Conservation (phyloP, 2,888 invertebrate genomes). For the Cosmopolites sordidus region DNA sequence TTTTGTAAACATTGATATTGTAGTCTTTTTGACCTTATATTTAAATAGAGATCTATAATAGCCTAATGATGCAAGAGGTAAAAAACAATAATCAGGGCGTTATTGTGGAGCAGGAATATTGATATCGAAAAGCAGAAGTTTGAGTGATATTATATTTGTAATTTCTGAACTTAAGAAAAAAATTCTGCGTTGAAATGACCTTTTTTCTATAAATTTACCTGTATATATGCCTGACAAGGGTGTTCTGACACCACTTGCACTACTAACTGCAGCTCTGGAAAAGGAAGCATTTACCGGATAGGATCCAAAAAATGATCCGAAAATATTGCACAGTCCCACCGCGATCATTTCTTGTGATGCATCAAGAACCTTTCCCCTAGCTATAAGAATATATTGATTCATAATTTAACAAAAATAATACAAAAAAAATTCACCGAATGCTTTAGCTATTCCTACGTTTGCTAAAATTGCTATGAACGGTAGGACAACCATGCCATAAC, state of each 20-base stretch:
- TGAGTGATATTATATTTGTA: too few species aligned
- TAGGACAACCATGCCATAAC: conserved; percentile 64
- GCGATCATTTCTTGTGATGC: conserved; percentile 80
- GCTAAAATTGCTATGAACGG: conserved; percentile 72
- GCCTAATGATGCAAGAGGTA: too few species aligned
- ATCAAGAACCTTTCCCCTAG: conserved; percentile 65
- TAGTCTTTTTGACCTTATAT: too few species aligned
- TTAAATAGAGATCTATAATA: too few species aligned
- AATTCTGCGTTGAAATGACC: too few species aligned
- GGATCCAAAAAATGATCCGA: conserved; percentile 71
- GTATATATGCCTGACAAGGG: conserved; percentile 72
- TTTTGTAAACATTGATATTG: too few species aligned
- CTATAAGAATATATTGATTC: conserved; percentile 48
- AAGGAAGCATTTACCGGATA: conserved; percentile 75
- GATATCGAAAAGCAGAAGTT: too few species aligned
- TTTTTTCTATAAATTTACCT: conserved; percentile 48
- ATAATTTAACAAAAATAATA: too few species aligned
- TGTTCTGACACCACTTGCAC: conserved; percentile 73
- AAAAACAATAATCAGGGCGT: too few species aligned
- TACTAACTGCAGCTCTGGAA: conserved; percentile 73
- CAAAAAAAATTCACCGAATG: conserved; percentile 62
- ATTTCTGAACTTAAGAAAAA: too few species aligned
- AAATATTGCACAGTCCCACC: conserved; percentile 68
- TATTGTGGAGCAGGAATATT: too few species aligned
- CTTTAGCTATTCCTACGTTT: conserved; percentile 80